These are phyloP conservation scores for Aphis craccivora DNA, from an alignment of 1,140 invertebrate species.

Conservation along the genomic window DNA sequence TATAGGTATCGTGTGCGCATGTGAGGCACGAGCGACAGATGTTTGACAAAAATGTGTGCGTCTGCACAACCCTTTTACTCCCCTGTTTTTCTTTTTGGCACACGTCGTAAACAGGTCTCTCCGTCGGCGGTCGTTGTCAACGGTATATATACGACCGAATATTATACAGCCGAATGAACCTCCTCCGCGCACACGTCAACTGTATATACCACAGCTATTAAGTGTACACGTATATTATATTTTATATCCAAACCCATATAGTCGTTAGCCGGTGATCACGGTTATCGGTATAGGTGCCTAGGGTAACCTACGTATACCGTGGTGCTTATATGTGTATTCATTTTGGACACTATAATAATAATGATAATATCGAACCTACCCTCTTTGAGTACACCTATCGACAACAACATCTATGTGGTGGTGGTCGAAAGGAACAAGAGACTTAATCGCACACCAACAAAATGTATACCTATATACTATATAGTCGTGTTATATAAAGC, in stretches of 20 bases:
- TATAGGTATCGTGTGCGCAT: neutral
- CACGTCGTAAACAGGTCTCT: slow-evolving; percentile 48
- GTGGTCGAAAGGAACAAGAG: too few species aligned
- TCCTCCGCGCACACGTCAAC: neutral
- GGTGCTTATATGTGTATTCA: neutral
- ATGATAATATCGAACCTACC: neutral
- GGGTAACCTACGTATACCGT: neutral
- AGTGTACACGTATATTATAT: neutral
- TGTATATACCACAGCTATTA: neutral
- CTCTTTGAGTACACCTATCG: neutral
- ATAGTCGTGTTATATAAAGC: neutral
- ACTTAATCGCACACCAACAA: neutral
- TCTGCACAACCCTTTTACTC: slow-evolving; percentile 46
- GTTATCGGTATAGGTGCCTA: neutral
- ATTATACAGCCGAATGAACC: neutral
- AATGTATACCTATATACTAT: too few species aligned
- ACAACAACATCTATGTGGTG: neutral
- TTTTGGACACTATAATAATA: neutral
- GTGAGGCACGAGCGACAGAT: slow-evolving; percentile 33
- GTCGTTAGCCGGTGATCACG: neutral
- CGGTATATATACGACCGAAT: neutral
- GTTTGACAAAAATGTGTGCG: slow-evolving; percentile 8
- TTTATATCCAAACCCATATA: neutral
- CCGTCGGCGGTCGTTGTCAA: neutral
- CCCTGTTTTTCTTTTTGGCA: slow-evolving; percentile 25